Conservation (phyloP, 2,888 invertebrate species). For the Neuroscelio doddi region DNA sequence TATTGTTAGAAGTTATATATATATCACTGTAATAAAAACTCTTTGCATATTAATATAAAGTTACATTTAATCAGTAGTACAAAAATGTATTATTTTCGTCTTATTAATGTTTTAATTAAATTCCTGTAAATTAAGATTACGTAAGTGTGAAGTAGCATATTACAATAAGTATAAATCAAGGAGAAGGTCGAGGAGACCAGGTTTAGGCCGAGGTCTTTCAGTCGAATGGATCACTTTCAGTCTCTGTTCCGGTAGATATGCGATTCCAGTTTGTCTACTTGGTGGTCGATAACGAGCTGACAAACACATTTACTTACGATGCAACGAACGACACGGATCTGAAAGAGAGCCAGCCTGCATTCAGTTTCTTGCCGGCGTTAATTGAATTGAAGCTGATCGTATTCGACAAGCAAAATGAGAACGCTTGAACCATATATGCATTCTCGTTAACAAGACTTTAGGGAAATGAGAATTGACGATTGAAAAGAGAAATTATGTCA, state of each 20-base stretch:
- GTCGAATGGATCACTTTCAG: constrained; percentile 62
- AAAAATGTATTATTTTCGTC: too few relatives aligned
- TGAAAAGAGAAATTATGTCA: constrained; percentile 1
- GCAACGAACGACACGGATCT: constrained; percentile 28
- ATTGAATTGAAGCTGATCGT: constrained; percentile 51
- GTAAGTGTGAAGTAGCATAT: constrained; percentile 4
- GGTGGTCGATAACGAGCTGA: too few relatives aligned
- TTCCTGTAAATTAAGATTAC: too few relatives aligned
- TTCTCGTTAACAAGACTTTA: constrained; percentile 27
- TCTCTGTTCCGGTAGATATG: constrained; percentile 63
- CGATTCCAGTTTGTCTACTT: constrained; percentile 50
- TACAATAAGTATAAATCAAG: constrained; percentile 16
- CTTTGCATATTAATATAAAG: too few relatives aligned
- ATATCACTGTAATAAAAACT: too few relatives aligned
- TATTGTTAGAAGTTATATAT: too few relatives aligned
- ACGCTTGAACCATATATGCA: constrained; percentile 29
- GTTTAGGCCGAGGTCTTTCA: constrained; percentile 25
- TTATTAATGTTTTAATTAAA: too few relatives aligned
- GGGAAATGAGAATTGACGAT: constrained; percentile 25
- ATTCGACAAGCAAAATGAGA: constrained; percentile 36
- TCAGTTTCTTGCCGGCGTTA: constrained; percentile 41
- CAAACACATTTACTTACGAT: constrained; percentile 28
- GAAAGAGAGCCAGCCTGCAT: constrained; percentile 10
- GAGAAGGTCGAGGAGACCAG: constrained; percentile 29
- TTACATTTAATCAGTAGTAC: too few relatives aligned